Evolutionary conservation across 2,113 vertebrate species (phyloP), one percentile per base, ranked within the genome.

Genomic region (Pterocles gutturalis): DNA sequence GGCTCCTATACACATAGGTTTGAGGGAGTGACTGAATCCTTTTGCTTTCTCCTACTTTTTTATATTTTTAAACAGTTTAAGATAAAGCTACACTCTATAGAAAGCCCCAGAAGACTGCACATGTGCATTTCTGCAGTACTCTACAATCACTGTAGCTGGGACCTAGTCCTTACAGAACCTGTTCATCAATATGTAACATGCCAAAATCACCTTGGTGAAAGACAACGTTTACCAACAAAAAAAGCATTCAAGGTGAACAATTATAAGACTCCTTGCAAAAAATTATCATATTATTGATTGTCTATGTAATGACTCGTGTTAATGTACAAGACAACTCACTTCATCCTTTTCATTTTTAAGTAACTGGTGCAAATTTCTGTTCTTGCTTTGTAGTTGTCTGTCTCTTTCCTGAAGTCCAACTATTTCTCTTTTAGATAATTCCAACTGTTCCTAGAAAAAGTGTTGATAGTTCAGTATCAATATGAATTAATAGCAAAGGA

Each of bases 321-420:
- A 60, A 53, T 43, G 28, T 67, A 87, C 25, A 85, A 13, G 46
- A 43, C 43, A 78, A 97, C 98, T 98, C 97, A 99, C 99, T 98
- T 99, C 99, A 67, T 99, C 99, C 93, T 99, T 99, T 90, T 99
- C 99, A 58, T 98, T 99, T 98, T 99, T 99, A 85, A 99, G 98
- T 90, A 99, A 98, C 95, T 99, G 99, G 92, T 99, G 99, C 87
- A 99, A 96, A 93, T 98, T 99, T 96, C 99, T 99, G 73, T 99
- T 99, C 97, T 99, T 99, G 94, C 99, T 98, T 53, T 99, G 99
- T 7, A 99, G 97, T 96, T 99, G 99, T 80, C 99, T 98, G 87
- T 99, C 99, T 29, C 98, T 98, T 97, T 99, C 99, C 66, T 99
- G 99, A 58, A 99, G 98, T 51, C 99, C 98, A 18, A 98, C 98